Evolutionary conservation across 1,140 invertebrate species (phyloP), one percentile per base, ranked within the genome.

Genomic region (Drosophila oshimai): DNA sequence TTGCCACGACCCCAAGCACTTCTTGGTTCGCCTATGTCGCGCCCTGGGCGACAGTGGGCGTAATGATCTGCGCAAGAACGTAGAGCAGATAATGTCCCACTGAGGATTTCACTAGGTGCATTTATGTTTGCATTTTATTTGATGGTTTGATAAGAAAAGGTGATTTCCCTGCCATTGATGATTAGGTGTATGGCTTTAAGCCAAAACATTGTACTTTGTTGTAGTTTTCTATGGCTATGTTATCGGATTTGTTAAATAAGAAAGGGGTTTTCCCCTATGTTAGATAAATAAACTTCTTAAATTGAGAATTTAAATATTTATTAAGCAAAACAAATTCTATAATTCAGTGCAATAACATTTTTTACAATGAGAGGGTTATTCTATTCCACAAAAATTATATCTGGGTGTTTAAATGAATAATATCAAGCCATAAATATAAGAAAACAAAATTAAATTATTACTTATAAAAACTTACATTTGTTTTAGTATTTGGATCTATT

Each of bases 61-160:
- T 3, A 89, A 89, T 2, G 90, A 91, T 47, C 29, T 91, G n/a
- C 75, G 79, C 0, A 67, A 67, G 7, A 64, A 67, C 4, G 71
- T 91, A 2, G 81, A 91, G 29, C 55, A 87, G 26, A 89, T 90
- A 9, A 81, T 91, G 68, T 89, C 87, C 0, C 46, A 84, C 17
- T 89, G 57, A 31, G 0, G 6, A 9, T 12, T n/a, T n/a, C n/a
- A n/a, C n/a, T 1, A 13, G n/a, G 3, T 13, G 12, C 28, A 12
- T 12, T n/a, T 1, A 24, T 37, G 4, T 31, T 47, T 36, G 10
- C 6, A 37, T 26, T 44, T 26, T 15, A 18, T 31, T 29, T 31
- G 12, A 33, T 17, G 17, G 9, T 34, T 36, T 36, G 22, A 58
- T 53, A 54, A 29, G 24, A 9, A 6, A 7, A 4, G 7, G 50